Evolutionary conservation across 2,797 vertebrate genomes (phyloP), one percentile per base, ranked within the genome.

Genomic region (Sarcoramphus papa): DNA sequence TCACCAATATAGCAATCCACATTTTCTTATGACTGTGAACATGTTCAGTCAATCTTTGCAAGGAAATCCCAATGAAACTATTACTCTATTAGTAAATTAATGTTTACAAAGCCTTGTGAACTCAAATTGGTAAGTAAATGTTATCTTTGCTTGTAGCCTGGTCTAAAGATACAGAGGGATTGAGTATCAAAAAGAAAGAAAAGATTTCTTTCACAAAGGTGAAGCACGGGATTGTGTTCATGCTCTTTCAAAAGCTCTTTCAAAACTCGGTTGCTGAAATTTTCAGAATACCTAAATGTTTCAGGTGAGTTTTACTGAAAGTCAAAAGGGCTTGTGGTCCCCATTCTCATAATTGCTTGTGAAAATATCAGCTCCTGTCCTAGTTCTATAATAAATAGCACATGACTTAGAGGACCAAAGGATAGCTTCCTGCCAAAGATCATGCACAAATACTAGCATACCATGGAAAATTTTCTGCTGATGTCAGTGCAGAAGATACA

Each of bases 371-470:
- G 53, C 59, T 95, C 33, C 75, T 75, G 27, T 85, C 20, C 86
- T 62, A n/a, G 50, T 60, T 83, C 60, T 85, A 3, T 95, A 92
- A 96, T 92, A 95, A 87, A 92, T 93, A 93, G 91, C 97, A 96
- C 75, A 91, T 95, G 93, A 92, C 84, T 89, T 93, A 82, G 27
- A 84, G 84, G 74, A 89, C 75, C 84, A 92, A 89, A 94, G 89
- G 72, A 88, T 74, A 80, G 85, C 88, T 95, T 94, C 78, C 86
- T 91, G 94, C 64, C 85, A 90, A 94, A 76, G 68, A 91, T 97
- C 93, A 80, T 31, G 60, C 76, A 78, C 81, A 92, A 95, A 77
- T 93, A 27, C 60, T n/a, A 15, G 41, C 83, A 93, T 94, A 77
- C 91, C 68, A 24, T 56, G 75, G 93, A 95, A 92, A 82, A 72